Base-by-base conservation (phyloP, 1,140 invertebrate species). In the Myzus persicae region DNA sequence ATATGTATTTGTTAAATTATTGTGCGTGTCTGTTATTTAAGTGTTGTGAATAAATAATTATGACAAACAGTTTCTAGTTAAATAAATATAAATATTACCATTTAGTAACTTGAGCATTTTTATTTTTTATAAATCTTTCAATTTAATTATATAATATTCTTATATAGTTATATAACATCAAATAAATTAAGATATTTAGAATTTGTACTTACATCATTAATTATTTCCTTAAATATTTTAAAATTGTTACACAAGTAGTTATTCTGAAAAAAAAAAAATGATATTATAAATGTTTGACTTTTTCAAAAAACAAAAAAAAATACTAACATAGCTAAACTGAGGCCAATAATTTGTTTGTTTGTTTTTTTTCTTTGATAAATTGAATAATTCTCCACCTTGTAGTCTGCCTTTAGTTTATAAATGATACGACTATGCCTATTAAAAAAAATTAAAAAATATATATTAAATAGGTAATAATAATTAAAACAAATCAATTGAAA, bases 201-300 rank as follows among this genome's bases (percentile, higher is more conserved):
- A 38, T 51, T 54, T n/a, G 2, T 90, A 90, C 54, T 90, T 67
- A 90, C 89, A 42, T 42, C 18, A 3, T 42, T 20, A 46, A 67
- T 59, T 67, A 67, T n/a, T 90, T 67, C 36, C 9, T 90, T 20
- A 90, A 31, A 90, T 67, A 90, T 42, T 18, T 67, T 22, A 90
- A 38, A 89, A 90, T 40, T 90, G 36, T 67, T 44, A 67, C 8
- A 42, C 51, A n/a, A 90, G 51, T n/a, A 11, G 24, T n/a, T 22
- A 90, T 31, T 67, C 89, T 90, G 89, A 67, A 67, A 89, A 89
- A 88, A n/a, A n/a, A 89, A 26, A 38, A 90, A 24, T 42, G 3
- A 46, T 85, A n/a, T 26, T 54, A 8, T 67, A 40, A 67, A 42
- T 42, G 20, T 14, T 26, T 89, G 26, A 67, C 9, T 38, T 40